These are phyloP conservation scores for Lucilia sericata DNA, from an alignment of 1,140 invertebrate genomes.

Conservation along the genomic window DNA sequence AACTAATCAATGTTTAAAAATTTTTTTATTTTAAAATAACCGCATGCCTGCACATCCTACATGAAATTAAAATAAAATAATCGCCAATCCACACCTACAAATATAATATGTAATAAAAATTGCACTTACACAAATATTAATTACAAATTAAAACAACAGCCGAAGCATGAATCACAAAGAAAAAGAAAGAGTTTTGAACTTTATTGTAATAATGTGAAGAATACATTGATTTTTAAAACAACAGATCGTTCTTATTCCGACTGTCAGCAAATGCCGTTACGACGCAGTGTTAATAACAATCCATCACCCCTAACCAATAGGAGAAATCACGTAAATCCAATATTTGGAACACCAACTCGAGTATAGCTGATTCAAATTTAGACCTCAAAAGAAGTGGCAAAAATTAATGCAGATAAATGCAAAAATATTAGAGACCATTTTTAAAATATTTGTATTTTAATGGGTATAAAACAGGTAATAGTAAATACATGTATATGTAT, in stretches of 20 bases:
- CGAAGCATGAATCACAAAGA: constrained; percentile 51
- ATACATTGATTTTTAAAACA: constrained; percentile 42
- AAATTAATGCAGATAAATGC: not conserved
- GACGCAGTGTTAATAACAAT: constrained; percentile 60
- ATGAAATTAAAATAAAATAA: not conserved
- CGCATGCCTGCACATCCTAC: constrained; percentile 23
- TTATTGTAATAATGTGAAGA: not conserved
- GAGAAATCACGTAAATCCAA: constrained; percentile 53
- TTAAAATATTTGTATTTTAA: not conserved
- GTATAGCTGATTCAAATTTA: constrained; percentile 65
- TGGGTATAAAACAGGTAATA: constrained; percentile 34
- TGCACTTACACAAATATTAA: constrained; percentile 15
- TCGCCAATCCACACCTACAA: not conserved
- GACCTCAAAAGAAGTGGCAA: constrained; percentile 17
- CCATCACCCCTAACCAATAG: constrained; percentile 59
- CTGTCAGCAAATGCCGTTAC: constrained; percentile 57
- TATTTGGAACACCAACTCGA: constrained; percentile 62
- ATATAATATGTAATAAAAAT: not conserved
- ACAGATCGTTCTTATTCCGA: constrained; percentile 65
- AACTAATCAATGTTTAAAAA: constrained; percentile 33
- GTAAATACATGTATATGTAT: not conserved
- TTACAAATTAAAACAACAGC: constrained; percentile 25
- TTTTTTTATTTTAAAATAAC: constrained; percentile 35
- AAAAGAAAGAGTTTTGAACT: not conserved
- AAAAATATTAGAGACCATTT: not conserved